These are phyloP conservation scores for Betta splendens DNA, from an alignment of 2,797 vertebrate genomes.

Conservation along the genomic window DNA sequence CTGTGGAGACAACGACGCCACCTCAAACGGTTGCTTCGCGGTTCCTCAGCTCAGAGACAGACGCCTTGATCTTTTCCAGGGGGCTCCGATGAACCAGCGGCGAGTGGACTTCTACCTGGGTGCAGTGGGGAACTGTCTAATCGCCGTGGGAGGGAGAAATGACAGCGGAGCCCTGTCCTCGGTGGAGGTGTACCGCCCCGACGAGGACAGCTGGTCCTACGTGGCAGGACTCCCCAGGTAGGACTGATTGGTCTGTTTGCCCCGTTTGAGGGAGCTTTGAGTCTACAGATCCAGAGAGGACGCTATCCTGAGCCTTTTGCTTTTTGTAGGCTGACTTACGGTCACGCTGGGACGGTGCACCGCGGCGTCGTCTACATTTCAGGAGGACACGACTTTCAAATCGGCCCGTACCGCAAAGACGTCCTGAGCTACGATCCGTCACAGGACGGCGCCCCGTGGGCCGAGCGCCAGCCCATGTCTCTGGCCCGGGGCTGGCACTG, in stretches of 20 bases:
- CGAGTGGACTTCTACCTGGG: constrained; percentile 94
- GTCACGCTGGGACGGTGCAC: constrained; percentile 91
- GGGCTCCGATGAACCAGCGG: constrained; percentile 71
- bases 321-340: constrained; percentile 87
- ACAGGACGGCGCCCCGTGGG: constrained; percentile 79
- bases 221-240: constrained; percentile 91
- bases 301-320: too few relatives aligned
- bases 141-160: constrained; percentile 94
- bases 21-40: too few relatives aligned
- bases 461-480: constrained; percentile 87
- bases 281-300: too few relatives aligned
- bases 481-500: constrained; percentile 93
- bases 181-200: constrained; percentile 90
- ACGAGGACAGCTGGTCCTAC: constrained; percentile 90
- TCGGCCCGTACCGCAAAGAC: constrained; percentile 91
- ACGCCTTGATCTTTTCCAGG: constrained; percentile 39
- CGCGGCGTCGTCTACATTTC: constrained; percentile 92
- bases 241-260: not conserved
- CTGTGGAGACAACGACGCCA: too few relatives aligned
- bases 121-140: constrained; percentile 85
- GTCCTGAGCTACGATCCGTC: constrained; percentile 89
- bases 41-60: not conserved
- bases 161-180: constrained; percentile 89
- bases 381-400: constrained; percentile 94
- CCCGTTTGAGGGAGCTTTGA: too few relatives aligned